Evolutionary conservation across 1,140 invertebrate genomes (phyloP).

Genomic region (Stratiolaelaps scimitus): DNA sequence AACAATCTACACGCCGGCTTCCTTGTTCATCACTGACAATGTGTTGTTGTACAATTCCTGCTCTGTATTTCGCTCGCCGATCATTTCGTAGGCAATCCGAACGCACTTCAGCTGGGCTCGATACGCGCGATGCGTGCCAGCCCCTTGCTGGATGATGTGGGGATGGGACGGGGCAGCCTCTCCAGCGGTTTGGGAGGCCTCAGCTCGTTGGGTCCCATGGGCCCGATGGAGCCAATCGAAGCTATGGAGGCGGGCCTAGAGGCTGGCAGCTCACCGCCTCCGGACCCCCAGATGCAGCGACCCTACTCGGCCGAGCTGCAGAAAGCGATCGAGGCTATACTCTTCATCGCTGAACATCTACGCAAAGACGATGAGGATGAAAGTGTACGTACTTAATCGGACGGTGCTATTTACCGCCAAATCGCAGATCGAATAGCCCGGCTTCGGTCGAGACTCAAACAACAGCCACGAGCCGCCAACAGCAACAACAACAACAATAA

Average conservation of each 20-base stretch:
- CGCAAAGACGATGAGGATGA: conserved; percentile 86
- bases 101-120: conserved; percentile 14
- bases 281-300: conserved; percentile 17
- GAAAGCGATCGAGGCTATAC: conserved; percentile 75
- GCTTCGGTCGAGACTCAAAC: too few species aligned
- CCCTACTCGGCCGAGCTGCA: conserved; percentile 56
- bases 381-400: conserved; percentile 53
- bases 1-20: too few species aligned
- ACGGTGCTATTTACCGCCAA: too few species aligned
- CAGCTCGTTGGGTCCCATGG: conserved; percentile 30
- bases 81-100: conserved; percentile 11
- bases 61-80: too few species aligned
- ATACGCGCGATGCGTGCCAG: conserved; percentile 25
- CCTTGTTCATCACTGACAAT: too few species aligned
- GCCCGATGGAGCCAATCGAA: conserved; percentile 28
- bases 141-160: conserved; percentile 25
- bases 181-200: conserved; percentile 13
- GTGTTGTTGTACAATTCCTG: too few species aligned
- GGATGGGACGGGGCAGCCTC: conserved; percentile 3
- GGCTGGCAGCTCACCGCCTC: background rate
- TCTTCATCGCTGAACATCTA: conserved; percentile 93
- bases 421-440: too few species aligned
- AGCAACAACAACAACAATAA: too few species aligned
- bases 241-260: conserved; percentile 32
- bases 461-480: too few species aligned